Percentiles rank a stretch among this genome's conserved stretches.
Conservation (phyloP, 37 sponge, comb jelly and placozoan species). For the Halichondria panicea region DNA sequence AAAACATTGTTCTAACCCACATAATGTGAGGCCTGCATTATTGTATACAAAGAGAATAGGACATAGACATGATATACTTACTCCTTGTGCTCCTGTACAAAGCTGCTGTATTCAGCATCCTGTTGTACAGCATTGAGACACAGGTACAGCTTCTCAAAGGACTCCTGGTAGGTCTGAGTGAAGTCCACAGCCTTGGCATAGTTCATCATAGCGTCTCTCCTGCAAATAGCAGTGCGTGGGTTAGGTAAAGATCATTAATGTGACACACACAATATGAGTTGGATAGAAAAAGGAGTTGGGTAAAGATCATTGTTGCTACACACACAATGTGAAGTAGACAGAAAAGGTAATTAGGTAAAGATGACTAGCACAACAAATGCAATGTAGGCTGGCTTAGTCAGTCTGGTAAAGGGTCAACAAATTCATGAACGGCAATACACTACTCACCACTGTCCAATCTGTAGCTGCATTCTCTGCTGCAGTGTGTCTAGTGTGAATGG, state of each 20-base stretch:
- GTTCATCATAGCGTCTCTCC: constrained; percentile 49
- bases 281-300: background rate
- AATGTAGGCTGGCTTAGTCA: no score
- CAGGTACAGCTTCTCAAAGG: constrained; percentile 19
- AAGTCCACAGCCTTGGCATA: constrained; percentile 42
- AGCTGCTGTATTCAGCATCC: constrained; percentile 55
- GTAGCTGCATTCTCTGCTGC: constrained; percentile 68
- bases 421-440: no score
- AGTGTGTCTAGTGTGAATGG: constrained; percentile 70
- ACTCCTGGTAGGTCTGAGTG: constrained; percentile 42
- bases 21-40: background rate
- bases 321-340: background rate
- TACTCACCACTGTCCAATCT: constrained; percentile 66
- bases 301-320: no score
- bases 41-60: background rate
- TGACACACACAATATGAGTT: no score
- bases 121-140: constrained; percentile 24
- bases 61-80: constrained; percentile 3
- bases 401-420: no score
- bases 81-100: constrained; percentile 58
- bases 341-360: background rate
- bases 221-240: no score
- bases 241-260: no score
- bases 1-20: background rate
- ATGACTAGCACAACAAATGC: background rate